phyloP scores from a whole-genome alignment of 2,888 invertebrate species.

The Drosophila birchii region DNA sequence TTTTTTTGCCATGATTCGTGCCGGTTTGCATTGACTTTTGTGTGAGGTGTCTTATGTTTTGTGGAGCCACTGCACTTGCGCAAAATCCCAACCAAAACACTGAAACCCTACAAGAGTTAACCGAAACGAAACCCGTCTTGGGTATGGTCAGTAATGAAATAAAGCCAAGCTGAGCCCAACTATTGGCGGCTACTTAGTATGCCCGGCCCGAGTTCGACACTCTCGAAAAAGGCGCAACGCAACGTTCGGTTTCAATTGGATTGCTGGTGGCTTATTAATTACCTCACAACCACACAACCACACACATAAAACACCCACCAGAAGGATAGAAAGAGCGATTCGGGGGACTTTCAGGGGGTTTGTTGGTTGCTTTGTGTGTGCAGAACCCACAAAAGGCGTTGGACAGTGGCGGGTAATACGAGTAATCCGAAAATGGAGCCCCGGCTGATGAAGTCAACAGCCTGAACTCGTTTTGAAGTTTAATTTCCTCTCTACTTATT shows the following conservation, averaged over 20 bases:
- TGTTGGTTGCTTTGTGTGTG: constrained; percentile 36
- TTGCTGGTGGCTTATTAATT: constrained; percentile 72
- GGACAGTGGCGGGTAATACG: constrained; percentile 61
- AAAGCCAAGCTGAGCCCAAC: constrained; percentile 27
- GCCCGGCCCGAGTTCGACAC: constrained; percentile 61
- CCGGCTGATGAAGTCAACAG: constrained; percentile 65
- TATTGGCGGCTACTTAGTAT: constrained; percentile 64
- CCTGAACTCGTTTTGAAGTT: constrained; percentile 49
- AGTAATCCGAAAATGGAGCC: constrained; percentile 74
- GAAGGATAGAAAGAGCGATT: constrained; percentile 2
- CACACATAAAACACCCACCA: constrained; percentile 65
- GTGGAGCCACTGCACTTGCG: constrained; percentile 46
- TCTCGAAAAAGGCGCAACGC: constrained; percentile 29
- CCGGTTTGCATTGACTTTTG: constrained; percentile 28
- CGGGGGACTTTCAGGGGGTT: constrained; percentile 2
- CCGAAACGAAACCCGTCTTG: constrained; percentile 71
- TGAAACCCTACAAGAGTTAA: constrained; percentile 53
- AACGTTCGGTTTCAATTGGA: constrained; percentile 72
- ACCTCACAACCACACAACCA: constrained; percentile 71
- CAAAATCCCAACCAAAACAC: constrained; percentile 54
- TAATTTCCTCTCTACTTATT: constrained; percentile 8
- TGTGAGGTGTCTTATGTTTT: constrained; percentile 16
- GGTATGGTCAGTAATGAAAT: constrained; percentile 75
- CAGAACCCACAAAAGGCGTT: constrained; percentile 75
- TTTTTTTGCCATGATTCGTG: neutral